A percentile compares a stretch with the other conserved stretches of the same genome.
Conservation (phyloP, 1,140 invertebrate genomes). For the Pomacea maculata region DNA sequence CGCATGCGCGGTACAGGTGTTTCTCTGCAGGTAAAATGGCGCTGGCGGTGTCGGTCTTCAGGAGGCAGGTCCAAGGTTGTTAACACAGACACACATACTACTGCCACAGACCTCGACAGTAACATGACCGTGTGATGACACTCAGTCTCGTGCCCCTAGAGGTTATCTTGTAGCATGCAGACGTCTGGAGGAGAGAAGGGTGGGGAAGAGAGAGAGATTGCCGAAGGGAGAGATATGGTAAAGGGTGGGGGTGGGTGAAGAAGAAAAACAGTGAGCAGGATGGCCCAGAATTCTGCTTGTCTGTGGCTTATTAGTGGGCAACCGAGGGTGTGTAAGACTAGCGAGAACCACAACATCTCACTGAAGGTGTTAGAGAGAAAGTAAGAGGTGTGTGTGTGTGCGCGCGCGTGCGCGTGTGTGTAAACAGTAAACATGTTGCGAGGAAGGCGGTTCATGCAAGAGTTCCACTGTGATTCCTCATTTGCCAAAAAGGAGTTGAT, state of each 20-base stretch:
- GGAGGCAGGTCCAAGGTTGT: not conserved
- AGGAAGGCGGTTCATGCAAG: too few relatives aligned
- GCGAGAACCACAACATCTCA: too few relatives aligned
- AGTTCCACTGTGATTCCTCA: too few relatives aligned
- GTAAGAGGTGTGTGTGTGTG: not conserved
- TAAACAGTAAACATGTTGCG: too few relatives aligned
- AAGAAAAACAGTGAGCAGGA: not conserved
- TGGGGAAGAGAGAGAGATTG: not conserved
- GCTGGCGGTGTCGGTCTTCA: not conserved
- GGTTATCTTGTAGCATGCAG: not conserved
- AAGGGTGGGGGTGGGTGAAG: not conserved
- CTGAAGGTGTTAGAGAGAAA: not conserved
- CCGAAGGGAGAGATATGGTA: not conserved
- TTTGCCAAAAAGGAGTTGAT: too few relatives aligned
- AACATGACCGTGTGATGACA: not conserved
- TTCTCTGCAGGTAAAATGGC: not conserved
- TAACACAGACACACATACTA: too few relatives aligned
- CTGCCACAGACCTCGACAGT: not conserved
- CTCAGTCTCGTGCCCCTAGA: not conserved
- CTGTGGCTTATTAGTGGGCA: too few relatives aligned
- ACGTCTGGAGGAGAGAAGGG: not conserved
- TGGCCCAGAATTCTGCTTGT: too few relatives aligned
- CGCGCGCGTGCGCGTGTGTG: too few relatives aligned
- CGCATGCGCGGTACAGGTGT: not conserved
- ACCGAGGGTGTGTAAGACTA: too few relatives aligned